Conservation (phyloP, 2,888 invertebrate genomes). For the Meandrusa payeni region DNA sequence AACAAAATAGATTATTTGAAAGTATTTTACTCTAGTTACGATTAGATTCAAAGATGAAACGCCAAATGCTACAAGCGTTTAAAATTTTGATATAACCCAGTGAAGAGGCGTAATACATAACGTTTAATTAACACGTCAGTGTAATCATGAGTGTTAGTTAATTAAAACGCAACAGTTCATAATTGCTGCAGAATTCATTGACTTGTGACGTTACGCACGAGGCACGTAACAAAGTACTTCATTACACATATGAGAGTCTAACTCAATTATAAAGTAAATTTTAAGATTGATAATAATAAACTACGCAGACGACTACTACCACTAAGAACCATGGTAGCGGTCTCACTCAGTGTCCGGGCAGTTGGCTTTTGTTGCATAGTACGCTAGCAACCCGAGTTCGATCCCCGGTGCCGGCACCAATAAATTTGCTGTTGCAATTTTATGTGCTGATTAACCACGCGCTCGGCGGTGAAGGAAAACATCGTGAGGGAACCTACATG, state of each 20-base stretch:
- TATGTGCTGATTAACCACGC: no score
- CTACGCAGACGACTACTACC: no score
- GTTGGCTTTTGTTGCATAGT: no score
- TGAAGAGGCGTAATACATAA: conserved; percentile 10
- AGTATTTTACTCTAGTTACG: no score
- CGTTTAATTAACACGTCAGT: conserved; percentile 18
- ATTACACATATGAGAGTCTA: conserved; percentile 3
- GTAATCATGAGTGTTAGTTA: conserved; percentile 15
- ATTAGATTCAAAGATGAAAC: neutral
- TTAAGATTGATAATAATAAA: neutral
- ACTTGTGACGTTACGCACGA: conserved; percentile 12
- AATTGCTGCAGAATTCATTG: conserved; percentile 20
- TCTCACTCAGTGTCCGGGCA: no score
- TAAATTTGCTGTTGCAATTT: no score
- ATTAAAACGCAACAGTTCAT: conserved; percentile 13
- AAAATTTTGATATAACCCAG: conserved; percentile 3
- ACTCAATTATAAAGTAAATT: neutral
- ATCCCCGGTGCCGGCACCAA: no score
- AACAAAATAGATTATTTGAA: no score
- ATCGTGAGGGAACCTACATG: no score
- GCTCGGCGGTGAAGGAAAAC: no score
- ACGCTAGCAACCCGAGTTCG: no score
- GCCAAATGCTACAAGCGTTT: neutral
- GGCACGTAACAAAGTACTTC: conserved; percentile 7
- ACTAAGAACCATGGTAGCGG: no score